Evolutionary conservation across 2,113 vertebrate genomes (phyloP).

Genomic region (Rissa tridactyla): DNA sequence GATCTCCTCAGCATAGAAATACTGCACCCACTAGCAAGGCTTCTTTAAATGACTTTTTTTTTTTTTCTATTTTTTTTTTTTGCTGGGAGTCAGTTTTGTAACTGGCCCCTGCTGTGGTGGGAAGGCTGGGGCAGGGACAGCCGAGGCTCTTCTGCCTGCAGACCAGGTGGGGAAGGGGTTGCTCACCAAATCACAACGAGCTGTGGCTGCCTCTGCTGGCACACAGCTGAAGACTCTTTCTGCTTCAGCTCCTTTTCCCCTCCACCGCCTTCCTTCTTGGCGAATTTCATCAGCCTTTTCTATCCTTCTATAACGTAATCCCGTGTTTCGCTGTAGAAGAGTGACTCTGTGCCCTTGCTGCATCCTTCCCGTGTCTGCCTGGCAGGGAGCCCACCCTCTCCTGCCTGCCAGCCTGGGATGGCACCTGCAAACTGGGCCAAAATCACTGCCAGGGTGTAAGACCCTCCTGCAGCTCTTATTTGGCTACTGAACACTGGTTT

Average conservation of each 20-base stretch:
- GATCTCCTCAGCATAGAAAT: not conserved
- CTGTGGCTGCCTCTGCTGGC: not conserved
- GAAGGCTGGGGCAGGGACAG: not conserved
- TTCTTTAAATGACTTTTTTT: not conserved
- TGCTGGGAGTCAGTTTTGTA: not conserved
- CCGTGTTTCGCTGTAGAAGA: accelerated
- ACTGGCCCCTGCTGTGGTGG: not conserved
- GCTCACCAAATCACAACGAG: not conserved
- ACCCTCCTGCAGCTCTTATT: not conserved
- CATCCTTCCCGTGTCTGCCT: not conserved
- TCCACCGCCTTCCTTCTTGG: not conserved
- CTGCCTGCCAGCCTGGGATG: not conserved
- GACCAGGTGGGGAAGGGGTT: not conserved
- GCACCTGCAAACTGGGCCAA: not conserved
- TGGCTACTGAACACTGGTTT: not conserved
- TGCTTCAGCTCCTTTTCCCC: not conserved
- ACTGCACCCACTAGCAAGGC: not conserved
- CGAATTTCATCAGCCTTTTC: not conserved
- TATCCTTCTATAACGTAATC: accelerated
- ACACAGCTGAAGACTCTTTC: not conserved
- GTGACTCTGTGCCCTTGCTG: not conserved
- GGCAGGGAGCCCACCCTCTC: not conserved
- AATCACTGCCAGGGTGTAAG: not conserved
- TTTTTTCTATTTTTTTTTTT: not conserved
- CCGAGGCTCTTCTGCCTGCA: not conserved